Evolutionary conservation across 2,888 invertebrate genomes (phyloP).

Genomic region (Linyphia triangularis): DNA sequence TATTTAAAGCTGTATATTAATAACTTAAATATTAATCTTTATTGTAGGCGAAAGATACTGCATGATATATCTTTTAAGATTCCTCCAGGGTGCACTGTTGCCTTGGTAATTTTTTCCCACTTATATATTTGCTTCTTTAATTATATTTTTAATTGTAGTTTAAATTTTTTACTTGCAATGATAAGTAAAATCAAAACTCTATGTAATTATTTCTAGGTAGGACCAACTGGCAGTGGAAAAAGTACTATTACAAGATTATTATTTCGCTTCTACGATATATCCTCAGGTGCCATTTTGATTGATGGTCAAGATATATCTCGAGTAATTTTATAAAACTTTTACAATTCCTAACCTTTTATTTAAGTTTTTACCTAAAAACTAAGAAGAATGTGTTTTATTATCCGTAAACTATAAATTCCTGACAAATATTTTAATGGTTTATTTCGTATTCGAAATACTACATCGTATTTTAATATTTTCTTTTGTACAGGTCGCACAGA

Average conservation of each 20-base stretch:
- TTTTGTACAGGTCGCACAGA: slow-evolving; percentile 80
- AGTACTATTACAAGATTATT: slow-evolving; percentile 81
- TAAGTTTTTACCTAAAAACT: not conserved
- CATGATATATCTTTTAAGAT: slow-evolving; percentile 89
- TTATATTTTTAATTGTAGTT: not conserved
- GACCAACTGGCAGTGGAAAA: slow-evolving; percentile 88
- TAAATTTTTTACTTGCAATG: not conserved
- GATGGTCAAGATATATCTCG: slow-evolving; percentile 80
- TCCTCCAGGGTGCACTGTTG: slow-evolving; percentile 90
- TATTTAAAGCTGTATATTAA: not conserved
- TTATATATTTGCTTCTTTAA: not conserved
- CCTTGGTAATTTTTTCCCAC: slow-evolving; percentile 78
- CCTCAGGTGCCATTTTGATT: slow-evolving; percentile 79
- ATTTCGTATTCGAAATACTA: not conserved
- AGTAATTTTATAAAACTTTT: slow-evolving; percentile 76
- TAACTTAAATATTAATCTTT: not conserved
- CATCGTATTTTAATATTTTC: not conserved
- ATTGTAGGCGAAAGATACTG: slow-evolving; percentile 83
- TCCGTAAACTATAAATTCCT: not conserved
- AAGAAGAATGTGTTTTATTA: not conserved
- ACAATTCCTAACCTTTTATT: slow-evolving; percentile 17
- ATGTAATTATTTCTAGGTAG: slow-evolving; percentile 83
- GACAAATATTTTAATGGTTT: not conserved
- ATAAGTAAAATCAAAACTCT: not conserved
- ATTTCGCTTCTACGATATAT: slow-evolving; percentile 81